A percentile compares a stretch with the other conserved stretches of the same genome.
These are phyloP conservation scores for Unio delphinus DNA, from an alignment of 2,888 invertebrate genomes.

Conservation along the genomic window DNA sequence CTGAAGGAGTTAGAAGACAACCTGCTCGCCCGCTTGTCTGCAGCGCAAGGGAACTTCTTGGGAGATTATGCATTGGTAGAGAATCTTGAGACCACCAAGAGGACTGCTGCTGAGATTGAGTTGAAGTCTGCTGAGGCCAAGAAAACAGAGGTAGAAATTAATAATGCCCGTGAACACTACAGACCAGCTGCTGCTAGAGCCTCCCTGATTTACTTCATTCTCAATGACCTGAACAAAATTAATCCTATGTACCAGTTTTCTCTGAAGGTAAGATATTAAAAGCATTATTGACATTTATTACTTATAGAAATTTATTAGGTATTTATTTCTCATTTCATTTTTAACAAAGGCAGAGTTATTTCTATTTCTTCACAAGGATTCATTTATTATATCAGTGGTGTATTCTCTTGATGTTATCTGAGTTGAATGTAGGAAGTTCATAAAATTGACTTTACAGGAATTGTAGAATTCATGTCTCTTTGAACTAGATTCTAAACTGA, in stretches of 20 bases:
- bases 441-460: no score
- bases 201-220: slow-evolving; percentile 92
- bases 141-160: slow-evolving; percentile 91
- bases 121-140: slow-evolving; percentile 90
- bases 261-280: slow-evolving; percentile 79
- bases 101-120: slow-evolving; percentile 95
- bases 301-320: no score
- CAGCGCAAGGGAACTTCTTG: slow-evolving; percentile 92
- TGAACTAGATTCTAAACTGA: no score
- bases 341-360: no score
- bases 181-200: slow-evolving; percentile 92
- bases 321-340: no score
- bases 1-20: slow-evolving; percentile 93
- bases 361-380: no score
- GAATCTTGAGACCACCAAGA: slow-evolving; percentile 95
- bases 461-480: no score
- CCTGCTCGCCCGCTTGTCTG: slow-evolving; percentile 88
- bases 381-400: no score
- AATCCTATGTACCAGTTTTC: slow-evolving; percentile 98
- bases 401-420: no score
- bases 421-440: no score
- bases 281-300: background rate
- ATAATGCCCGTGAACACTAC: slow-evolving; percentile 92
- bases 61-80: slow-evolving; percentile 96
- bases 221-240: slow-evolving; percentile 94